phyloP scores from a whole-genome alignment of 2,113 vertebrate genomes.

The Stomatorhinus ivindoensis region DNA sequence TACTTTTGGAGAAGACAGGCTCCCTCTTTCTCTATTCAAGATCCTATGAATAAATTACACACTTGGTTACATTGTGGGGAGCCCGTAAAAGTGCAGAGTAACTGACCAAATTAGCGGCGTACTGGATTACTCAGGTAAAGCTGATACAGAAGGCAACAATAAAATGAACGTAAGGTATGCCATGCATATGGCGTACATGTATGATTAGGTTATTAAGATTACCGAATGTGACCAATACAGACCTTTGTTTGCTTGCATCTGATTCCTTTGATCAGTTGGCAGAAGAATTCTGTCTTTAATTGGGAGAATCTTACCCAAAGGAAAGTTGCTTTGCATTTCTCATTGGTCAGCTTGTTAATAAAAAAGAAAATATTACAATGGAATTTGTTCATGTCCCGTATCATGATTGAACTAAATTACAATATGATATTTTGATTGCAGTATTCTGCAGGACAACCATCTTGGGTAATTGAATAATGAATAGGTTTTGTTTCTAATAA shows the following conservation, averaged over 20 bases:
- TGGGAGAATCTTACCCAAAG: background rate
- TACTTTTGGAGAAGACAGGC: background rate
- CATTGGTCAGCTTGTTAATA: background rate
- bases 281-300: background rate
- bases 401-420: background rate
- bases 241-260: background rate
- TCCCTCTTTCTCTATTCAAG: constrained; percentile 9
- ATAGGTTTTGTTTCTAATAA: background rate
- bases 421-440: background rate
- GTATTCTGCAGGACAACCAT: background rate
- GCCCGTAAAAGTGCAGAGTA: background rate
- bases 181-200: background rate
- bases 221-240: background rate
- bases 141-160: background rate
- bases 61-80: constrained; percentile 1
- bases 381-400: background rate
- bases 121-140: background rate
- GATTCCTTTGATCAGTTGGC: background rate
- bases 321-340: background rate
- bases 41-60: constrained; percentile 28
- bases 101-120: constrained; percentile 4
- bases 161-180: background rate
- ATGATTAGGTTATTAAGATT: background rate
- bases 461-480: background rate
- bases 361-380: background rate